phyloP scores from a whole-genome alignment of 2,797 vertebrate genomes.

The Gymnothorax javanicus region DNA sequence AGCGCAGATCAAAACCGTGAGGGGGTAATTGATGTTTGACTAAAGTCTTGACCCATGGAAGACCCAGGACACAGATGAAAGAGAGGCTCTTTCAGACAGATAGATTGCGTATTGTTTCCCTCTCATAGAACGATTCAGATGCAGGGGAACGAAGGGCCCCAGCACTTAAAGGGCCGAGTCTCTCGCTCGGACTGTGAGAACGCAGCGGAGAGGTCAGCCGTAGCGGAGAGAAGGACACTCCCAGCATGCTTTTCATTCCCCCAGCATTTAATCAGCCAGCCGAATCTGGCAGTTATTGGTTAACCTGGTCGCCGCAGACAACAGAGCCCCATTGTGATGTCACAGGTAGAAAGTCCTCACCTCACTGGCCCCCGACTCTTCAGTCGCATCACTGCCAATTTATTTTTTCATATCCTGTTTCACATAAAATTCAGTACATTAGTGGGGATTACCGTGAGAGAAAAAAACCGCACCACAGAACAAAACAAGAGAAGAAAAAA shows the following conservation, averaged over 20 bases:
- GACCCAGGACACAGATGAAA: conserved; percentile 80
- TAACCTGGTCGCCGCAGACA: conserved; percentile 29
- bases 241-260: conserved; percentile 38
- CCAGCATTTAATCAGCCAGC: conserved; percentile 33
- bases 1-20: conserved; percentile 77
- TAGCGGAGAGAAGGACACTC: conserved; percentile 29
- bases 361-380: conserved; percentile 34
- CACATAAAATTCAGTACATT: conserved; percentile 48
- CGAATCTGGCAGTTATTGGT: conserved; percentile 42
- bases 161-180: conserved; percentile 32
- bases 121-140: conserved; percentile 75
- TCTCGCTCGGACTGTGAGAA: conserved; percentile 43
- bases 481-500: conserved; percentile 23
- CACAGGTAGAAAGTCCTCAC: conserved; percentile 34
- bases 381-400: conserved; percentile 17
- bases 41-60: conserved; percentile 80
- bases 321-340: conserved; percentile 33
- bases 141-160: conserved; percentile 48
- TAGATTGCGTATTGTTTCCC: conserved; percentile 80
- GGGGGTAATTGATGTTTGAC: conserved; percentile 82
- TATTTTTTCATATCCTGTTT: conserved; percentile 39
- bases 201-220: conserved; percentile 36
- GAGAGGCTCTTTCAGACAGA: conserved; percentile 73
- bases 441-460: conserved; percentile 47
- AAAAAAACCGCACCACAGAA: conserved; percentile 29